phyloP scores from a whole-genome alignment of 2,113 vertebrate genomes.

The Platysteira castanea region DNA sequence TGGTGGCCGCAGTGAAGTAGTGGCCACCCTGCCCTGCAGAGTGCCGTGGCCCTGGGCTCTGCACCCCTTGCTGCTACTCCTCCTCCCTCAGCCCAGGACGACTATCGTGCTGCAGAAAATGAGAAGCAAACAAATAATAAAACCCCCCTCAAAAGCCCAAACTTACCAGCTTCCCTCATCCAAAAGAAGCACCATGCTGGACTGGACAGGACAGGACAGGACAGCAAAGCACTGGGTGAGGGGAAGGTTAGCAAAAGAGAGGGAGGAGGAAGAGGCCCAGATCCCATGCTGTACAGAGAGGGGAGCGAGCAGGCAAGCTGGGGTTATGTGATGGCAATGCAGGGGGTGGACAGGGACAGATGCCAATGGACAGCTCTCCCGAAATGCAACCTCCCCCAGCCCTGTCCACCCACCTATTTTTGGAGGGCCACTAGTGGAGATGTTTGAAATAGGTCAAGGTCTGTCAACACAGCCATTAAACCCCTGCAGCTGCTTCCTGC shows the following conservation, averaged over 20 bases:
- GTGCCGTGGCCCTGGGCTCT: background rate
- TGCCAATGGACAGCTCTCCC: background rate
- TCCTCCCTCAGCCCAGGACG: background rate
- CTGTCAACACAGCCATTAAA: background rate
- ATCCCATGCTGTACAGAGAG: background rate
- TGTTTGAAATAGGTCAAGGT: background rate
- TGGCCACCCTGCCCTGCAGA: background rate
- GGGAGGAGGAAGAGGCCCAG: background rate
- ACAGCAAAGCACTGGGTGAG: conserved; percentile 29
- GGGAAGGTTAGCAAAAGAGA: background rate
- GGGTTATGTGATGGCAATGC: conserved; percentile 21
- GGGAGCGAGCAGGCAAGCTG: background rate
- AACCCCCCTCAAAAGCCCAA: background rate
- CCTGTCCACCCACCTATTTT: background rate
- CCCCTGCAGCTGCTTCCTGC: conserved; percentile 31
- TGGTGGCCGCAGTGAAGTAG: background rate
- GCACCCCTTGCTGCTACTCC: background rate
- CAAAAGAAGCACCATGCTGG: conserved; percentile 55
- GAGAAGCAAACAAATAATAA: conserved; percentile 51
- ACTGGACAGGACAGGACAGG: conserved; percentile 7
- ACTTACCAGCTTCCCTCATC: conserved; percentile 63
- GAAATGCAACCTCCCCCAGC: background rate
- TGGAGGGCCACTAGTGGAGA: background rate
- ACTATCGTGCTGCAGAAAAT: conserved; percentile 53
- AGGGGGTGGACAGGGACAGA: conserved; percentile 1